Base-by-base conservation (phyloP, 2,797 vertebrate species). In the Micropoecilia bifurca region DNA sequence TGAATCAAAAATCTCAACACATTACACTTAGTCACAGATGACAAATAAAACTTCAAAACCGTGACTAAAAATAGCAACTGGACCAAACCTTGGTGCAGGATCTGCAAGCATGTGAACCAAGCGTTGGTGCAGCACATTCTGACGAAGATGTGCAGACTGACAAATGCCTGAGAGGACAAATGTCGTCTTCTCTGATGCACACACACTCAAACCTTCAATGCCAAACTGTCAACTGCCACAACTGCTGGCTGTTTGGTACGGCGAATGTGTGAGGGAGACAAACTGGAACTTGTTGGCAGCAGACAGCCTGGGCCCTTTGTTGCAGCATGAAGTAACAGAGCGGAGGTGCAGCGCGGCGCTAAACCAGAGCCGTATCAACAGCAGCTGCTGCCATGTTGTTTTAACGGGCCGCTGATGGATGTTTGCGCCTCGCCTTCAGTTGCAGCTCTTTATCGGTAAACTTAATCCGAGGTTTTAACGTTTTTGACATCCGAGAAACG, bases 361-460 rank as follows among this genome's bases (percentile, higher is more conserved):
- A 87, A 88, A 88, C 74, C 82, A 86, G 82, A 83, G 75, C 84
- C 85, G 84, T 90, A 87, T 87, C 76, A 73, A 76, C 80, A 74
- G 80, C 91, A 91, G 90, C 88, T 91, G 90, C 88, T 81, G 74
- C 73, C 3, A 22, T 89, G 89, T 90, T 92, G 28, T 91, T 90
- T 88, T 85, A 88, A 87, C 74, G 13, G 48, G 45, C 41, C 48
- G n/a, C 28, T 77, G 78, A 59, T 80, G 57, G 41, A 46, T 28
- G 41, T 46, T 71, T 71, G 68, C 2, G 1, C 13, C 66, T 25
- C 7, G 68, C 25, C 41, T 71, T 28, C 41, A 71, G 68, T 16
- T 71, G n/a, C 43, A 71, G 41, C 68, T 46, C 41, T 46, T n/a
- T 45, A 10, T 28, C 41, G 28, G 45, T 46, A 71, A 33, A 46